Percentiles rank a stretch among this genome's conserved stretches.
phyloP scores from a whole-genome alignment of 2,113 vertebrate species.

The Carassius carassius region DNA sequence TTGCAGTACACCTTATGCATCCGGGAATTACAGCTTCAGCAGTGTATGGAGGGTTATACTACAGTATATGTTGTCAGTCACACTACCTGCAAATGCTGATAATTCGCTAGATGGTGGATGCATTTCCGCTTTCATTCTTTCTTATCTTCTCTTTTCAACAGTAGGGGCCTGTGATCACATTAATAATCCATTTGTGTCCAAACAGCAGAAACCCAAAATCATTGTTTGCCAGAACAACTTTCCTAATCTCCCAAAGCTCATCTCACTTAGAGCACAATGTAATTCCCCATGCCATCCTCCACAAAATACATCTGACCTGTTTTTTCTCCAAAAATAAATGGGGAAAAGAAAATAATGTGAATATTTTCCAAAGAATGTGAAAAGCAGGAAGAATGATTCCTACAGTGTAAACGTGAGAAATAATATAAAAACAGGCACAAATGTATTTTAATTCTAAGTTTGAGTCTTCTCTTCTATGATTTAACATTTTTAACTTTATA shows the following conservation, averaged over 20 bases:
- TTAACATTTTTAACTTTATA: neutral
- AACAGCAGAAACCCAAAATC: neutral
- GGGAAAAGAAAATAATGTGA: neutral
- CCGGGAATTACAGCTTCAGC: neutral
- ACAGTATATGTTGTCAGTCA: neutral
- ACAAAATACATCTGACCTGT: neutral
- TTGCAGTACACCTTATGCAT: slow-evolving; percentile 6
- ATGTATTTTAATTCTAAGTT: too few species aligned
- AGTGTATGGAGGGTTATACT: neutral
- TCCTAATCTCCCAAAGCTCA: neutral
- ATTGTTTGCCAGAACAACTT: neutral
- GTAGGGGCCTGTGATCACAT: neutral
- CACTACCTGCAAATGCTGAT: neutral
- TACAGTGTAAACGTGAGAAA: neutral
- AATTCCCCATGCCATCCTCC: neutral
- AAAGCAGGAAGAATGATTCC: neutral
- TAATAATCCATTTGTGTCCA: neutral
- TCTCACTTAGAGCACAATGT: neutral
- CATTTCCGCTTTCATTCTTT: neutral
- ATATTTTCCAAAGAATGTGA: neutral
- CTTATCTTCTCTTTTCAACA: neutral
- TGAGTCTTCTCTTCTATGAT: neutral
- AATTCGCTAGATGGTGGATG: neutral
- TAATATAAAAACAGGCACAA: neutral
- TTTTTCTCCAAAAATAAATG: slow-evolving; percentile 9